Evolutionary conservation across 2,888 invertebrate genomes (phyloP), one percentile per base, ranked within the genome.

Genomic region (Zaprionus lineosus): DNA sequence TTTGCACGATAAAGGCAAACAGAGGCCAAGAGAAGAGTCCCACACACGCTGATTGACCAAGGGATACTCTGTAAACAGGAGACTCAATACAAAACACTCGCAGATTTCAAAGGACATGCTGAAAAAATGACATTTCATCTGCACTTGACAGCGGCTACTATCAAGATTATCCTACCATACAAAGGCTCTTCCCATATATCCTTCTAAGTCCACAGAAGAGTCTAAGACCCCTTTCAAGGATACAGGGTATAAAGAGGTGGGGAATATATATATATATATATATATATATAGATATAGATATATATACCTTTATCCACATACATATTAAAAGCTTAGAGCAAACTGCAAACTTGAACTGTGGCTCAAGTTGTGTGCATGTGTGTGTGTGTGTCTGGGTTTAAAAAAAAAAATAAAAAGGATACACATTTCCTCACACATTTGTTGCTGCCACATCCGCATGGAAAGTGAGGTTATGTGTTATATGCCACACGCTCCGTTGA

Each of bases 371-470:
- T 31, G 28, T 28, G 33, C 43, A 21, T 44, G 14, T 41, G 48
- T 43, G 47, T 34, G 31, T 26, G 16, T 28, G 28, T 34, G 28
- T 12, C 1, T 52, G 24, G 31, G 39, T 44, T 31, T 11, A 19
- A 53, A 48, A 26, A 15, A 2, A 11, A 15, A 16, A 34, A 18
- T 6, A 18, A 14, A 44, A 39, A 41, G 63, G 44, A 70, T 55
- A 63, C 24, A 53, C 50, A 58, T 62, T 68, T 71, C 50, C 68
- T 48, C 50, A 39, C 59, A 51, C 62, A 68, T 68, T 68, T 65
- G 53, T 43, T 63, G 64, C 64, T 51, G 63, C 61, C 74, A 61
- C 74, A 62, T 75, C 64, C 73, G 78, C 52, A 50, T 51, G 48
- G 29, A 33, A 62, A 63, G 66, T 55, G 53, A 58, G 72, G 74